These are phyloP conservation scores for Platycnemis pennipes DNA, from an alignment of 2,888 invertebrate species.

Conservation along the genomic window DNA sequence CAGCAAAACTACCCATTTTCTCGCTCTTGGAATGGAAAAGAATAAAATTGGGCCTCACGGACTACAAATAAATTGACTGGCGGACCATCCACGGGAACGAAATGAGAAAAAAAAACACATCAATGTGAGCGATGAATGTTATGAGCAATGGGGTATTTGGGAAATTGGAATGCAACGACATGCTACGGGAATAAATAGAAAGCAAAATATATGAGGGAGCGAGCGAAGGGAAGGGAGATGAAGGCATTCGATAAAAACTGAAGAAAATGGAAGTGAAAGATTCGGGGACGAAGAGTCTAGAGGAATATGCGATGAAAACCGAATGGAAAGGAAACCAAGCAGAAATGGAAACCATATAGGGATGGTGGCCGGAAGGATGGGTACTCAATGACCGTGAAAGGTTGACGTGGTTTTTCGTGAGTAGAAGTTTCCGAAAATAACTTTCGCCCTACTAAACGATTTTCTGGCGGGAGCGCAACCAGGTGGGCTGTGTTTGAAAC, in stretches of 20 bases:
- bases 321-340: no score
- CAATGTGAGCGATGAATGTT: neutral
- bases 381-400: no score
- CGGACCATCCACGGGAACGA: neutral
- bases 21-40: neutral
- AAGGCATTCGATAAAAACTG: neutral
- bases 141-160: neutral
- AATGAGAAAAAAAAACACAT: neutral
- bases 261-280: neutral
- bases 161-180: neutral
- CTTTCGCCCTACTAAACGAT: no score
- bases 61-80: conserved; percentile 3
- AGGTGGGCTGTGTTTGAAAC: no score
- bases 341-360: no score
- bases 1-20: neutral
- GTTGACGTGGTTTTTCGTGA: no score
- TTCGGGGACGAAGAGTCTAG: neutral
- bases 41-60: neutral
- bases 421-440: no score
- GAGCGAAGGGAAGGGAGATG: neutral
- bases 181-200: neutral
- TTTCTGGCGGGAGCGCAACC: no score
- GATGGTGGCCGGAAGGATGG: no score
- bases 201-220: neutral
- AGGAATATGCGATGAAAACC: neutral